Conservation (phyloP, 2,888 invertebrate species). For the Stenurella melanura region DNA sequence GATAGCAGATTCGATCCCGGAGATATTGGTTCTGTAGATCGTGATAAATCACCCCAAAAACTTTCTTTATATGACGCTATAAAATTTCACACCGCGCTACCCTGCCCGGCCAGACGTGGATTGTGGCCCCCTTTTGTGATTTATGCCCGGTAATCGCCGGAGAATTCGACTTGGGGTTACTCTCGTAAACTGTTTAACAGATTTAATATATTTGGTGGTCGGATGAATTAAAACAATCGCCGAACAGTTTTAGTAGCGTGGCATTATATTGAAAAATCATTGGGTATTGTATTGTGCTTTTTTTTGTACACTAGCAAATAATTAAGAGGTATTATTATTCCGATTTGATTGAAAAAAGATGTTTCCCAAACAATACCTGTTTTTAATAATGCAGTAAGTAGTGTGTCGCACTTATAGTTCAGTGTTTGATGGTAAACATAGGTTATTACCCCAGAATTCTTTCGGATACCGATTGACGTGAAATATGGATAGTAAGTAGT, state of each 20-base stretch:
- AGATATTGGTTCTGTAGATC: conserved; percentile 57
- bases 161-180: conserved; percentile 47
- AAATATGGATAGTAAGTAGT: too few relatives aligned
- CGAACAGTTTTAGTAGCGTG: neutral
- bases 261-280: too few relatives aligned
- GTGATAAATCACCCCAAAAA: conserved; percentile 56
- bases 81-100: conserved; percentile 64
- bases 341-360: too few relatives aligned
- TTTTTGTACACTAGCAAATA: too few relatives aligned
- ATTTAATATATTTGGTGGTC: conserved; percentile 29
- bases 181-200: conserved; percentile 38
- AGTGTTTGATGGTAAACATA: too few relatives aligned
- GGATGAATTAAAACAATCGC: conserved; percentile 20
- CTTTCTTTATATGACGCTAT: conserved; percentile 64
- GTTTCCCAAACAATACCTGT: too few relatives aligned
- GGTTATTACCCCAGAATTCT: too few relatives aligned
- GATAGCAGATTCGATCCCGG: conserved; percentile 52
- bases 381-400: too few relatives aligned
- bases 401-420: too few relatives aligned
- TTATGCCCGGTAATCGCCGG: conserved; percentile 50
- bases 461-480: too few relatives aligned
- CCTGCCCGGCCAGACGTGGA: conserved; percentile 46
- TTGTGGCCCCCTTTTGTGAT: conserved; percentile 49
- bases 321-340: too few relatives aligned
- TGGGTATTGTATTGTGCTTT: too few relatives aligned